phyloP scores from a whole-genome alignment of 2,113 vertebrate species.

The Ornithorhynchus anatinus region DNA sequence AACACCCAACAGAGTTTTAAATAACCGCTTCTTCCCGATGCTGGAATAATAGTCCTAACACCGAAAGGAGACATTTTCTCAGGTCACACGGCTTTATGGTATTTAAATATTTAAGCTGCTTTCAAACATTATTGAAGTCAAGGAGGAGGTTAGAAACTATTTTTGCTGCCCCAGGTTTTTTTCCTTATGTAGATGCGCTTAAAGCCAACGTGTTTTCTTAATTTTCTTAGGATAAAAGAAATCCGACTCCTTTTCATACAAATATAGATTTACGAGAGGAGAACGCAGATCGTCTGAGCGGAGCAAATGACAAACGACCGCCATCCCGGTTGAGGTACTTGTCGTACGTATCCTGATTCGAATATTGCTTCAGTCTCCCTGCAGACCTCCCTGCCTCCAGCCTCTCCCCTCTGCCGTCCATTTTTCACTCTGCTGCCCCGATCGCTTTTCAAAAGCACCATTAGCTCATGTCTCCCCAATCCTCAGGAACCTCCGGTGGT shows the following conservation, averaged over 20 bases:
- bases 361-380: too few species aligned
- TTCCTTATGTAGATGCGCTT: not conserved
- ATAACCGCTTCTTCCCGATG: too few species aligned
- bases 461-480: too few species aligned
- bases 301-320: not conserved
- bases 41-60: not conserved
- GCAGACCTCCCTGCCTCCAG: too few species aligned
- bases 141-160: not conserved
- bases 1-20: too few species aligned
- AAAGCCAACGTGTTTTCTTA: not conserved
- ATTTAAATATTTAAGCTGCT: not conserved
- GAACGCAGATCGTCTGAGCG: not conserved
- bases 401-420: too few species aligned
- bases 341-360: too few species aligned
- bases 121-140: not conserved
- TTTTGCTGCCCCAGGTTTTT: not conserved
- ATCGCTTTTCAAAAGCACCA: too few species aligned
- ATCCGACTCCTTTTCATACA: accelerated
- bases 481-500: too few species aligned
- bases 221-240: not conserved
- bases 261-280: not conserved
- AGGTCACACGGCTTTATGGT: not conserved
- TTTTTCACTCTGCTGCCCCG: too few species aligned
- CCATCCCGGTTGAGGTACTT: not conserved
- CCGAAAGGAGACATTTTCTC: not conserved